These are phyloP conservation scores for Actinia tenebrosa DNA, from an alignment of 64 coral and sea anemone genomes.

Conservation along the genomic window DNA sequence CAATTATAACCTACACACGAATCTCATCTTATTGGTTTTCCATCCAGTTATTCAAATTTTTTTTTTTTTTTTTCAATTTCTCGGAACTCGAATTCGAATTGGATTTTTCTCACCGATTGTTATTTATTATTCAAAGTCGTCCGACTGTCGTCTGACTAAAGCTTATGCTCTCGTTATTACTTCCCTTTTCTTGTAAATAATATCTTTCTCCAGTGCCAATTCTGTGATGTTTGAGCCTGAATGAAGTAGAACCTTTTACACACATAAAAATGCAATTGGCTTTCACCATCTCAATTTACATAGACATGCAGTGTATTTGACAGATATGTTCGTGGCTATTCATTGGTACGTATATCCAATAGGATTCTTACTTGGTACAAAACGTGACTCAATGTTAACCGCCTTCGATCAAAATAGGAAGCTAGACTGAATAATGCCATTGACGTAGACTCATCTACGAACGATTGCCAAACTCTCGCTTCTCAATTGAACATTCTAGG, in stretches of 20 bases:
- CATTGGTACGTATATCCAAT: neutral
- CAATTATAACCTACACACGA: too few relatives aligned
- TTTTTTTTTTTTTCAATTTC: too few relatives aligned
- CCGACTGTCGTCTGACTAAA: too few relatives aligned
- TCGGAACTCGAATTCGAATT: too few relatives aligned
- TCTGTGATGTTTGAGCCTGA: neutral
- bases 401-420: neutral
- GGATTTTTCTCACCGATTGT: too few relatives aligned
- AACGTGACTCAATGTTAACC: neutral
- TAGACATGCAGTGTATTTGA: neutral
- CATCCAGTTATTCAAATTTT: too few relatives aligned
- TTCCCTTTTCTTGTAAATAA: too few relatives aligned
- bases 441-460: neutral
- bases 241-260: neutral
- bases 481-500: neutral
- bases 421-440: neutral
- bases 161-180: too few relatives aligned
- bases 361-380: neutral
- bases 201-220: neutral
- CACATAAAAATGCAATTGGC: neutral
- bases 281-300: neutral
- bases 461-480: neutral
- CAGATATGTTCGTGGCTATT: neutral
- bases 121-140: too few relatives aligned
- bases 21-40: too few relatives aligned